Evolutionary conservation across 2,113 vertebrate genomes (phyloP).

Genomic region (Bubalus kerabau): DNA sequence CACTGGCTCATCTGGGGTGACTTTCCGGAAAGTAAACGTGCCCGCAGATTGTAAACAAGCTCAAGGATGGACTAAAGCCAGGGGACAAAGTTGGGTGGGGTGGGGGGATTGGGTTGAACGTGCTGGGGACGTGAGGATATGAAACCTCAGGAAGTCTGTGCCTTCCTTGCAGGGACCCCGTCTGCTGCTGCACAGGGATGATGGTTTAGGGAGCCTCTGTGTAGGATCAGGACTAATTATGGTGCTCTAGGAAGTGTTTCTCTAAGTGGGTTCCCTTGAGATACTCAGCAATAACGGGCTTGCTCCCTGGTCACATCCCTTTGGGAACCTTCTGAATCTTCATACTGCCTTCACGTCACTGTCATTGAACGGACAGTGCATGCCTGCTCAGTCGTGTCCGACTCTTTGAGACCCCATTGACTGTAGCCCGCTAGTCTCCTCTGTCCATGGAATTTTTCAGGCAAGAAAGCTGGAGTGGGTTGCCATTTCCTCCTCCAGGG

Average conservation of each 20-base stretch:
- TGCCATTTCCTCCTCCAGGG: neutral
- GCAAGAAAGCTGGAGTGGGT: neutral
- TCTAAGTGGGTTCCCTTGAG: neutral
- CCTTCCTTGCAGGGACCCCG: neutral
- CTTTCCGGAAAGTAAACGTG: neutral
- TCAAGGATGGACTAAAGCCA: neutral
- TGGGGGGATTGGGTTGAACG: neutral
- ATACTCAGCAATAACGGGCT: neutral
- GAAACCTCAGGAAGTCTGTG: neutral
- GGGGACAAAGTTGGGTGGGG: neutral
- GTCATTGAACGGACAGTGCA: neutral
- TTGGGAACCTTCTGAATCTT: neutral
- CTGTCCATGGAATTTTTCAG: neutral
- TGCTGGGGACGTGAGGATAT: neutral
- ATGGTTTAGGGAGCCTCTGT: neutral
- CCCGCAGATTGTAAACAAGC: neutral
- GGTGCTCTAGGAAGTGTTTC: neutral
- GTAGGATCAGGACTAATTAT: neutral
- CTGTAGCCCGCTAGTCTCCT: neutral
- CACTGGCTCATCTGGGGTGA: neutral
- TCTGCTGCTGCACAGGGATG: accelerated
- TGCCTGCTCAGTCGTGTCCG: neutral
- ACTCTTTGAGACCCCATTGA: neutral
- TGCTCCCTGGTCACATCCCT: neutral
- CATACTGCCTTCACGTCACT: neutral